These are phyloP conservation scores for Coryphaenoides rupestris DNA, from an alignment of 2,113 vertebrate genomes.

Conservation along the genomic window DNA sequence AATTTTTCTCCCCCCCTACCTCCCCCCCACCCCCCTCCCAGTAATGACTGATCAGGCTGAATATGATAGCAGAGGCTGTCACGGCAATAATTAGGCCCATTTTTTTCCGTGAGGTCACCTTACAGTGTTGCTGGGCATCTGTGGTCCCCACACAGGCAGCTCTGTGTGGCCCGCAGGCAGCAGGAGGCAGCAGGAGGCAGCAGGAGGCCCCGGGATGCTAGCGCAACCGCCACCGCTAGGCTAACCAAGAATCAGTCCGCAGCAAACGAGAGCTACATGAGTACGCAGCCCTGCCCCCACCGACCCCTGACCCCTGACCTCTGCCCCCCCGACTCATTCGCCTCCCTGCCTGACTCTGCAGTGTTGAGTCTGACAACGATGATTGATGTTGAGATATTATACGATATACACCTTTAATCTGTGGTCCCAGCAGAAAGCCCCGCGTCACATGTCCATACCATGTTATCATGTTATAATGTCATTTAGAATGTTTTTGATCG, in stretches of 20 bases:
- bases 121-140: conserved; percentile 76
- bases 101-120: conserved; percentile 79
- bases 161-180: conserved; percentile 61
- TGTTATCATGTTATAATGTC: too few species aligned
- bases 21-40: conserved; percentile 22
- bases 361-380: background rate
- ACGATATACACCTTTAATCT: background rate
- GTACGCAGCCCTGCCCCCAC: conserved; percentile 9
- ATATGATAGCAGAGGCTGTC: conserved; percentile 79
- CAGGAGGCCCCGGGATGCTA: conserved; percentile 65
- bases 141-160: conserved; percentile 73
- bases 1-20: conserved; percentile 61
- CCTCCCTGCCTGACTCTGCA: background rate
- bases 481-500: too few species aligned
- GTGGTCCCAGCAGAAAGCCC: conserved; percentile 16
- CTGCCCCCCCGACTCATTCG: too few species aligned
- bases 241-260: conserved; percentile 65
- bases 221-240: conserved; percentile 50
- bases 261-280: conserved; percentile 64
- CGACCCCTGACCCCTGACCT: background rate
- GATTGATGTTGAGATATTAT: too few species aligned
- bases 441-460: too few species aligned
- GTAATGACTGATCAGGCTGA: conserved; percentile 73
- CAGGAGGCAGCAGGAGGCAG: too few species aligned
- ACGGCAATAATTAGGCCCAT: conserved; percentile 79